These are phyloP conservation scores for Rhagium mordax DNA, from an alignment of 2,888 invertebrate species.

Conservation along the genomic window DNA sequence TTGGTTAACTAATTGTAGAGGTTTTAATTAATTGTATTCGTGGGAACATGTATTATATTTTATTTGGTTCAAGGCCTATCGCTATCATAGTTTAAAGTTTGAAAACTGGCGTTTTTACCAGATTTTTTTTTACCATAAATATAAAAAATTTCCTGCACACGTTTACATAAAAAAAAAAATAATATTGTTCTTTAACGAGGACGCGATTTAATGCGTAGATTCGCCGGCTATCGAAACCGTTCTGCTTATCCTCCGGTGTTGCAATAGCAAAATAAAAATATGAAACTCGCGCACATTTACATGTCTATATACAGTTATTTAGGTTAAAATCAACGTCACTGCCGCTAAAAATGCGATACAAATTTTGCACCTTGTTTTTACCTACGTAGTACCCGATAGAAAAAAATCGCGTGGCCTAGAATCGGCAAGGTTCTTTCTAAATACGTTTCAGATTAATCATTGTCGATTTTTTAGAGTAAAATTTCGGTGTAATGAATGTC, in stretches of 20 bases:
- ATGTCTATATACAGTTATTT: slow-evolving; percentile 27
- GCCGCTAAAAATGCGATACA: slow-evolving; percentile 17
- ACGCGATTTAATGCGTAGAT: background rate
- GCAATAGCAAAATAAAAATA: slow-evolving; percentile 18
- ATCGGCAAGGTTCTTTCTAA: slow-evolving; percentile 28
- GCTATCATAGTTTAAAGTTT: too few relatives aligned
- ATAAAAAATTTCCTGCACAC: too few relatives aligned
- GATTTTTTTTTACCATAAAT: too few relatives aligned
- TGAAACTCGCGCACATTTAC: slow-evolving; percentile 6
- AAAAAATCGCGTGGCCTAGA: slow-evolving; percentile 30
- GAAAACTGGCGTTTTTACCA: too few relatives aligned
- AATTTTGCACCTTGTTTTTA: slow-evolving; percentile 33
- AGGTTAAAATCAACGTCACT: slow-evolving; percentile 25
- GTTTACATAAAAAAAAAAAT: too few relatives aligned
- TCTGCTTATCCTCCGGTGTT: background rate
- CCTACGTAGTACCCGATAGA: slow-evolving; percentile 17
- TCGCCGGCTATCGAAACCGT: background rate
- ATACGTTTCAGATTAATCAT: slow-evolving; percentile 29
- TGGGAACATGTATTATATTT: too few relatives aligned
- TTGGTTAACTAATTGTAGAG: too few relatives aligned
- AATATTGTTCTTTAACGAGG: too few relatives aligned
- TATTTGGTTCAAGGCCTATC: too few relatives aligned
- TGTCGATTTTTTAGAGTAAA: slow-evolving; percentile 17
- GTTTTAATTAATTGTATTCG: too few relatives aligned
- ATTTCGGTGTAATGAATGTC: slow-evolving; percentile 28